Evolutionary conservation across 2,797 vertebrate species (phyloP), one percentile per base, ranked within the genome.

Genomic region (Schizothorax lantsangensis): DNA sequence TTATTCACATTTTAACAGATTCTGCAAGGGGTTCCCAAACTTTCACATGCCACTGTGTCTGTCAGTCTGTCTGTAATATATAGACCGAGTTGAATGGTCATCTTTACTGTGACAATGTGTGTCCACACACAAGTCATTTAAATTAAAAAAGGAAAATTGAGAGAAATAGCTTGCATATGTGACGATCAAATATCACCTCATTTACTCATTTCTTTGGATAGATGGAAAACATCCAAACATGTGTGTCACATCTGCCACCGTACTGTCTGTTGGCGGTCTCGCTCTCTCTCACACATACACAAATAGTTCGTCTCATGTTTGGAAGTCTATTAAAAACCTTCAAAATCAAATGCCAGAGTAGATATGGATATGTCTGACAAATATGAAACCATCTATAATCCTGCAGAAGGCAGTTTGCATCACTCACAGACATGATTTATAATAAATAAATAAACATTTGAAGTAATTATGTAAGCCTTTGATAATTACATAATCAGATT

Each of bases 401-500:
- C 80, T 86, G 83, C 75, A 75, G 15, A 33, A 23, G 17, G 47
- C 66, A 71, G 52, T 86, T 26, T 74, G 45, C 40, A 26, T 59
- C 54, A 38, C 54, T 52, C 19, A 40, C 57, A 74, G 5, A 26
- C 26, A 30, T 71, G 4, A 10, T 21, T 45, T 69, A 6, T 38
- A 64, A 57, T 75, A 66, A 81, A 49, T n/a, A 62, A 30, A 72
- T 71, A 88, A 47, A 33, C 30, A 77, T 79, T 82, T 75, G 49
- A 77, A 73, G 86, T 38, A 84, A 45, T 88, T 85, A 84, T 87
- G 62, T 84, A 81, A 86, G 62, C 75, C 62, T 47, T 15, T n/a
- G 21, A 85, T 83, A 86, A 89, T 88, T 86, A 85, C 74, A 84
- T 86, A 86, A 88, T 89, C 81, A 68, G 74, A 54, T 66, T 86